Evolutionary conservation across 2,113 vertebrate species (phyloP), one percentile per base, ranked within the genome.

Genomic region (Eulemur macaco): DNA sequence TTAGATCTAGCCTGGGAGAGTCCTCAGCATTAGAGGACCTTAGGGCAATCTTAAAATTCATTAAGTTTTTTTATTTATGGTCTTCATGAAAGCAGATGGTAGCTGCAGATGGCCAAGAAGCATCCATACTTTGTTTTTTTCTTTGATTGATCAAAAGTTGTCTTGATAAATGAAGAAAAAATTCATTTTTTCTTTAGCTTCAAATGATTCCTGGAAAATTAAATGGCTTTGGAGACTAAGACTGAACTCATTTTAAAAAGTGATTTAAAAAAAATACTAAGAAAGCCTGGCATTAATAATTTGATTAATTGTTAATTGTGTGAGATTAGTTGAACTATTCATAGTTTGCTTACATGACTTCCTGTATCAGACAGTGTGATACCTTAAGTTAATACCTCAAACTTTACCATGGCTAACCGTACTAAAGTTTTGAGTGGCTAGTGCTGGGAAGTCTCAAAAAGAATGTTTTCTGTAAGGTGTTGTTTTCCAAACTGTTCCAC

Each of bases 251-350:
- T 84, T 88, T 56, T 15, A 11, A 34, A 74, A 77, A 66, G 54
- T 69, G 9, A 56, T 89, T 64, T 5, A 3, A 2, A 9, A 13
- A 86, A 42, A 84, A 82, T 77, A 25, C 37, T n/a, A 27, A 95
- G 64, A 91, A 87, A 95, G 12, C 13, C n/a, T 68, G 39, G 12
- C n/a, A 60, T 90, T 86, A 66, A 92, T 82, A 87, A 74, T 76
- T 39, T 86, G 52, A 74, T 77, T 89, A 47, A 58, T 68, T 76
- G 89, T 87, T 86, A 88, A 85, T 74, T 74, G 11, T 93, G 6
- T 76, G 27, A 90, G 42, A 68, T 88, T 76, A 91, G 31, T 76
- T 86, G 25, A 52, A 81, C 25, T 76, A 27, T 81, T 60, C 39
- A 34, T 34, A 37, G 13, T 13, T 78, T 77, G 8, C 23, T 82